These are phyloP conservation scores for Falco concolor DNA, from an alignment of 2,797 vertebrate species.

Conservation along the genomic window DNA sequence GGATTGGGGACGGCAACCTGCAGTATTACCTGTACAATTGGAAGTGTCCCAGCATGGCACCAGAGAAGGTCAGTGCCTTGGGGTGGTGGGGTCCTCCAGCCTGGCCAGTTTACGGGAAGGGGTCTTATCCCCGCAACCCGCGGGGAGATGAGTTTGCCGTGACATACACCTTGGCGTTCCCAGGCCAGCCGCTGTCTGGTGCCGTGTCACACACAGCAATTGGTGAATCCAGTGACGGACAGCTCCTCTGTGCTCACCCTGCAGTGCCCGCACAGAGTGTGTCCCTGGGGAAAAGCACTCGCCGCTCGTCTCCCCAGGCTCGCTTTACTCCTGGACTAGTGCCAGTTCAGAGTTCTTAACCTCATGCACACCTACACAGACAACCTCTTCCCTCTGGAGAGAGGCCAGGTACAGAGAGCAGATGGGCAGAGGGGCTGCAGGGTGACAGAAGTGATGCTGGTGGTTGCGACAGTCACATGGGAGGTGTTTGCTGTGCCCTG, in stretches of 20 bases:
- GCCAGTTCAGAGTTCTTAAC: background rate
- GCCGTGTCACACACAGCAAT: background rate
- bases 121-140: background rate
- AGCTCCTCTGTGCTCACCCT: background rate
- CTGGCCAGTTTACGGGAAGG: background rate
- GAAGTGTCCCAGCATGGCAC: conserved; percentile 98
- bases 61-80: conserved; percentile 86
- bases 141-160: background rate
- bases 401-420: background rate
- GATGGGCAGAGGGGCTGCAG: background rate
- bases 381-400: background rate
- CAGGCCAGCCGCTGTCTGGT: background rate
- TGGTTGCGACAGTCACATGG: background rate
- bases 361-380: rapidly evolving
- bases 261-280: background rate
- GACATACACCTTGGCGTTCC: rapidly evolving
- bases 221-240: background rate
- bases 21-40: conserved; percentile 99
- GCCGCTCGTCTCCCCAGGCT: background rate
- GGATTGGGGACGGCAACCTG: conserved; percentile 96
- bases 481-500: background rate
- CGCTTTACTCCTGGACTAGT: background rate
- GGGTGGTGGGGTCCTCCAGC: background rate
- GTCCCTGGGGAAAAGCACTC: background rate
- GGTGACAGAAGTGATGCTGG: background rate